phyloP scores from a whole-genome alignment of 2,113 vertebrate genomes.

The Lanius ludovicianus region DNA sequence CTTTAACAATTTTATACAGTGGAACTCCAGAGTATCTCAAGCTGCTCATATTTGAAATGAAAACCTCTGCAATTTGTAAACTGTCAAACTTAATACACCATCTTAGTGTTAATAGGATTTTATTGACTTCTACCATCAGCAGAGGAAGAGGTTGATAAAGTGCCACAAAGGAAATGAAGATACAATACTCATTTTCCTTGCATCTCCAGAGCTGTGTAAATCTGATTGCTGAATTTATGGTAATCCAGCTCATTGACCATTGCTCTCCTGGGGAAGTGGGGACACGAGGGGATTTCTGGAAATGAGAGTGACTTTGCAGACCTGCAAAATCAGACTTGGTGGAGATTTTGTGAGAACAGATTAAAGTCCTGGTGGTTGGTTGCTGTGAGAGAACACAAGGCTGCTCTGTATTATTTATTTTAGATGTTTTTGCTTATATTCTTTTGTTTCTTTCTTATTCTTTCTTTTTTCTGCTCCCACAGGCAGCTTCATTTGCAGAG shows the following conservation, averaged over 20 bases:
- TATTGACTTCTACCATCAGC: slow-evolving; percentile 53
- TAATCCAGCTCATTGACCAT: background rate
- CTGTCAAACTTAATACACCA: slow-evolving; percentile 50
- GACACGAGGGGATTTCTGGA: background rate
- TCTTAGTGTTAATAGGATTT: slow-evolving; percentile 59
- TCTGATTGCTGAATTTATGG: slow-evolving; percentile 42
- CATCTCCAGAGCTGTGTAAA: slow-evolving; percentile 12
- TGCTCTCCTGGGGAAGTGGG: background rate
- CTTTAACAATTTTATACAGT: background rate
- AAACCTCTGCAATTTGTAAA: slow-evolving; percentile 54
- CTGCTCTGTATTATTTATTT: background rate
- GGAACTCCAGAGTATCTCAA: background rate
- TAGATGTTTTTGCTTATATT: background rate
- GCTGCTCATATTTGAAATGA: slow-evolving; percentile 42
- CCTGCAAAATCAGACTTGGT: background rate
- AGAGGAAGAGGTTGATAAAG: slow-evolving; percentile 49
- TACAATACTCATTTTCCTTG: slow-evolving; percentile 10
- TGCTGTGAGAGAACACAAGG: background rate
- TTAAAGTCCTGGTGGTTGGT: background rate
- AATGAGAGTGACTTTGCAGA: background rate
- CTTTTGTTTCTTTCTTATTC: background rate
- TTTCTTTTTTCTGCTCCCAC: background rate
- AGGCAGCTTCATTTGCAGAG: background rate
- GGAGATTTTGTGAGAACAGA: background rate
- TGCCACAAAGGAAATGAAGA: slow-evolving; percentile 49